A percentile compares a stretch with the other conserved stretches of the same genome.
These are phyloP conservation scores for Entomobrya proxima DNA, from an alignment of 2,888 invertebrate genomes.

Conservation along the genomic window DNA sequence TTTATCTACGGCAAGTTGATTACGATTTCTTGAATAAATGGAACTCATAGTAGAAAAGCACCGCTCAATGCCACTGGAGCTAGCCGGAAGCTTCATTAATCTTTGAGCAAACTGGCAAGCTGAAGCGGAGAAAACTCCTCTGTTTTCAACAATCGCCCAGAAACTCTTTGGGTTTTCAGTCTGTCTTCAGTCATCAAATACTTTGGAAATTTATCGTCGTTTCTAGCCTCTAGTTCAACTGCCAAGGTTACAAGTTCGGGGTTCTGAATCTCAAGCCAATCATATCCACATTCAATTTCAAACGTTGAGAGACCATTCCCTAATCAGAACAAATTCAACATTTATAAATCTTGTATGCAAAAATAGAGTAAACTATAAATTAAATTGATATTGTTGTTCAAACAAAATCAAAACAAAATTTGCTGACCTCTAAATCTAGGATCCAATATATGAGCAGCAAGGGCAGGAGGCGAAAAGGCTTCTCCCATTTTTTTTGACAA, in stretches of 20 bases:
- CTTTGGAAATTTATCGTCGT: neutral
- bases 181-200: neutral
- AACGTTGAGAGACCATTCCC: neutral
- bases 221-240: neutral
- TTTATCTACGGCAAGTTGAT: neutral
- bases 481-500: neutral
- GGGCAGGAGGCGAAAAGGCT: neutral
- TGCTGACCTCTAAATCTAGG: constrained; percentile 43
- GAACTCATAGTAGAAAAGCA: neutral
- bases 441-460: neutral
- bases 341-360: neutral
- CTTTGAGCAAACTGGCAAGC: neutral
- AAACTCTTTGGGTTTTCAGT: neutral
- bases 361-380: neutral
- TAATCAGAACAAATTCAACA: neutral
- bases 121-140: neutral
- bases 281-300: neutral
- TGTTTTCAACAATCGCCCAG: neutral
- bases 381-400: neutral
- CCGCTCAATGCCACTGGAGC: neutral
- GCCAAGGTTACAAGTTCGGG: neutral
- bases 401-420: no score
- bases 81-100: neutral
- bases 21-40: neutral
- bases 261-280: neutral